phyloP scores from a whole-genome alignment of 2,113 vertebrate species.

The Dromaius novaehollandiae region DNA sequence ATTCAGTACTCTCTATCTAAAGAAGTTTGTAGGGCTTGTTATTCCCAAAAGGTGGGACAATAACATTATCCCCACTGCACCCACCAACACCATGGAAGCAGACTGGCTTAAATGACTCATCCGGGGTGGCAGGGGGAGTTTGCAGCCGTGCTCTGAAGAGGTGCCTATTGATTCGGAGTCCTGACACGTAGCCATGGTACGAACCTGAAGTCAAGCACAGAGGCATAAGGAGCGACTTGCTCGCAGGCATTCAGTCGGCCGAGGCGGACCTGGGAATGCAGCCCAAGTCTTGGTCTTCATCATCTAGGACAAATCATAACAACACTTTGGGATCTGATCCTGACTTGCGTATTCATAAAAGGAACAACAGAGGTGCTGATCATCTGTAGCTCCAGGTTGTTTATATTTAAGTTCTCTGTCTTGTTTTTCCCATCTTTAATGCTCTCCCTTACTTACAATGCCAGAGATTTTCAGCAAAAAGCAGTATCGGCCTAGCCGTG shows the following conservation, averaged over 20 bases:
- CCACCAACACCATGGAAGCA: accelerated
- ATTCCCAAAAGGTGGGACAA: not conserved
- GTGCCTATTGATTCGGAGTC: not conserved
- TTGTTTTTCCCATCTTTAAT: slow-evolving; percentile 28
- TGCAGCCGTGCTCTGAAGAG: not conserved
- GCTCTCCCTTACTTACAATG: not conserved
- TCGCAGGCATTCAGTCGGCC: not conserved
- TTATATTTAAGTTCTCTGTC: not conserved
- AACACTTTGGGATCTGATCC: not conserved
- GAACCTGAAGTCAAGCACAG: not conserved
- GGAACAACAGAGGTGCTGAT: not conserved
- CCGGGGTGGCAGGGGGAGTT: not conserved
- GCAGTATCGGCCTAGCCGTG: not conserved
- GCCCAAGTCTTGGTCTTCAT: accelerated
- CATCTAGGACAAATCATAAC: not conserved
- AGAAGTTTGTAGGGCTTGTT: not conserved
- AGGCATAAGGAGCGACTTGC: not conserved
- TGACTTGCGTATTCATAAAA: not conserved
- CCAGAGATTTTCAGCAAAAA: not conserved
- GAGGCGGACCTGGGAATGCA: not conserved
- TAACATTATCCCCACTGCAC: accelerated
- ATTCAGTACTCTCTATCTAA: not conserved
- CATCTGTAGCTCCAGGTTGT: not conserved
- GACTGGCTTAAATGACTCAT: not conserved
- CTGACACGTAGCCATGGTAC: not conserved